These are phyloP conservation scores for Menidia beryllina DNA, from an alignment of 2,113 vertebrate genomes.

Conservation along the genomic window DNA sequence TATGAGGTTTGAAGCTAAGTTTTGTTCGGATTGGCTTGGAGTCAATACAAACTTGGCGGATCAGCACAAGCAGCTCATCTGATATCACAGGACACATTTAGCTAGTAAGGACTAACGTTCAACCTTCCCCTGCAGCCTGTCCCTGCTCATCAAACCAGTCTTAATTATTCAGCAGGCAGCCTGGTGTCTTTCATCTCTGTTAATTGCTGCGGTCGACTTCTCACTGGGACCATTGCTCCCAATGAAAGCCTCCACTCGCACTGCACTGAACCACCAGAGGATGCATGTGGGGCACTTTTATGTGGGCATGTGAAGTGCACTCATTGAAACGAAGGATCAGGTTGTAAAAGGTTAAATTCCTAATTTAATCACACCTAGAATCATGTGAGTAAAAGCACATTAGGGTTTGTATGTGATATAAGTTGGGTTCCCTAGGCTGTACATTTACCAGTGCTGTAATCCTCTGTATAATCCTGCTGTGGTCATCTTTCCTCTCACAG, in stretches of 20 bases:
- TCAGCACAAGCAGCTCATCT: slow-evolving; percentile 8
- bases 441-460: too few species aligned
- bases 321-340: not conserved
- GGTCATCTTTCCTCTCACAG: too few species aligned
- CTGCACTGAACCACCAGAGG: slow-evolving; percentile 54
- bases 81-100: slow-evolving; percentile 47
- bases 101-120: slow-evolving; percentile 32
- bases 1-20: not conserved
- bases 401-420: not conserved
- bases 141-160: slow-evolving; percentile 73
- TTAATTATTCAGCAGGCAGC: slow-evolving; percentile 83
- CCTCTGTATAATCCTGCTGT: too few species aligned
- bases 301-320: not conserved
- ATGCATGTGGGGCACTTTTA: slow-evolving; percentile 36
- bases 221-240: slow-evolving; percentile 71
- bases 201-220: slow-evolving; percentile 80
- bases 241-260: slow-evolving; percentile 56
- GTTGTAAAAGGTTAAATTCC: slow-evolving; percentile 7
- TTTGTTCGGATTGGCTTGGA: slow-evolving; percentile 3
- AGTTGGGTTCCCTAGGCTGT: not conserved
- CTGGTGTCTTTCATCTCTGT: slow-evolving; percentile 81
- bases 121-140: slow-evolving; percentile 53
- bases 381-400: not conserved
- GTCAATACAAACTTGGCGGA: not conserved
- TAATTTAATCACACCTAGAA: slow-evolving; percentile 5